These are phyloP conservation scores for Mythimna vitellina DNA, from an alignment of 2,888 invertebrate genomes.

Conservation along the genomic window DNA sequence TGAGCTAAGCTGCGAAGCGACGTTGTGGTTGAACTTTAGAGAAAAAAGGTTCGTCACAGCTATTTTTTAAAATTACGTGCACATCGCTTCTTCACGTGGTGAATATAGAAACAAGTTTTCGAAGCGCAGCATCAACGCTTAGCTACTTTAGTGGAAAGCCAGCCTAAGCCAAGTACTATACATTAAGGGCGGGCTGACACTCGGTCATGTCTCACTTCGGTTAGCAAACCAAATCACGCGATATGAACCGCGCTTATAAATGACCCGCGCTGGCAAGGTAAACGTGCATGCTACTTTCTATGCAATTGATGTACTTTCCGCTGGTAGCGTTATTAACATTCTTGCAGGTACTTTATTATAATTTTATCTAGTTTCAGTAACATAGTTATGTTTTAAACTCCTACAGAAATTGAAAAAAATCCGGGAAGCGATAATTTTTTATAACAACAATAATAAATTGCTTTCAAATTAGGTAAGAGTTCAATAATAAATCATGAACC, in stretches of 20 bases:
- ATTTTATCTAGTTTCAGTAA: neutral
- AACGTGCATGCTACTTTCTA: constrained; percentile 52
- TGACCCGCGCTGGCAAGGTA: constrained; percentile 52
- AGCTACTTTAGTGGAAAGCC: neutral
- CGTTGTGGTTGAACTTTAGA: neutral
- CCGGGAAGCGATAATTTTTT: too few species aligned
- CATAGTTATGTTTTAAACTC: neutral
- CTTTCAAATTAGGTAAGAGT: too few species aligned
- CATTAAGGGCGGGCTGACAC: constrained; percentile 73
- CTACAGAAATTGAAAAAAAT: too few species aligned
- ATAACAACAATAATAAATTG: too few species aligned
- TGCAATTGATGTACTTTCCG: constrained; percentile 30
- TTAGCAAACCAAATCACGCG: constrained; percentile 83
- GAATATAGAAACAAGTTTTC: neutral
- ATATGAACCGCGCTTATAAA: constrained; percentile 75
- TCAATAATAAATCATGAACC: too few species aligned
- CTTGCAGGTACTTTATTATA: constrained; percentile 5
- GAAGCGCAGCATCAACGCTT: neutral
- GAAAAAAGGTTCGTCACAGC: too few species aligned
- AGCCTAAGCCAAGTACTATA: constrained; percentile 66
- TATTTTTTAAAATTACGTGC: too few species aligned
- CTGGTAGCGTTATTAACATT: constrained; percentile 10
- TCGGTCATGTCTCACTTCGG: constrained; percentile 76
- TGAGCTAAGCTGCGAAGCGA: neutral
- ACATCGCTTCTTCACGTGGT: too few species aligned